Percentiles rank a stretch among this genome's conserved stretches.
Evolutionary conservation across 2,113 vertebrate genomes (phyloP).

Genomic region (Microcebus ravelobensis): DNA sequence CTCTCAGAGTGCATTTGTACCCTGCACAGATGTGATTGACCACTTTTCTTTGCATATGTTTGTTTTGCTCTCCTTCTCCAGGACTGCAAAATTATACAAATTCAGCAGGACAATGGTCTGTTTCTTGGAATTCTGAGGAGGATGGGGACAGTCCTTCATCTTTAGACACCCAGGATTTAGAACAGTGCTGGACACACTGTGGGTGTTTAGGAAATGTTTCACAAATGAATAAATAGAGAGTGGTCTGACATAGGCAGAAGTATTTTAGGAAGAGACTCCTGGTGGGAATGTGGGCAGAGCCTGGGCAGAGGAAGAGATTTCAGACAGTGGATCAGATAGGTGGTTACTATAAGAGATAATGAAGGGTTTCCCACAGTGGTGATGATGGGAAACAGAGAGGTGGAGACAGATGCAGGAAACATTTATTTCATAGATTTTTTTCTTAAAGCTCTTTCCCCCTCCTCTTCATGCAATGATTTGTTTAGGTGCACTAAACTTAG

Average conservation of each 20-base stretch:
- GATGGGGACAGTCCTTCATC: not conserved
- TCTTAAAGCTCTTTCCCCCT: not conserved
- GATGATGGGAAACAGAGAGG: not conserved
- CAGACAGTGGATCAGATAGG: too few species aligned
- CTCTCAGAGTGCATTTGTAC: not conserved
- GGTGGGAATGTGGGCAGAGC: not conserved
- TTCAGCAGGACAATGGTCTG: not conserved
- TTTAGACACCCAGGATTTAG: not conserved
- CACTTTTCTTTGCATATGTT: not conserved
- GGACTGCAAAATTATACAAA: not conserved
- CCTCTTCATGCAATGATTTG: not conserved
- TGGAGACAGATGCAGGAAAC: not conserved
- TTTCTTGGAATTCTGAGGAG: conserved; percentile 50
- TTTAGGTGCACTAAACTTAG: not conserved
- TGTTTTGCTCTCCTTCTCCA: not conserved
- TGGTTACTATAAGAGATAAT: not conserved
- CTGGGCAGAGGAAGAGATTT: not conserved
- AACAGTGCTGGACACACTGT: not conserved
- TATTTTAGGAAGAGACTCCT: conserved; percentile 13
- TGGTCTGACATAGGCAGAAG: not conserved
- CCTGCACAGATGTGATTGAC: not conserved
- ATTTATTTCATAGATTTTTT: not conserved
- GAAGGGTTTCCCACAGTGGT: not conserved
- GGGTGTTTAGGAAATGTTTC: conserved; percentile 41
- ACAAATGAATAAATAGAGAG: not conserved